Evolutionary conservation across 2,888 invertebrate species (phyloP).

Genomic region (Scaptomyza reducta): DNA sequence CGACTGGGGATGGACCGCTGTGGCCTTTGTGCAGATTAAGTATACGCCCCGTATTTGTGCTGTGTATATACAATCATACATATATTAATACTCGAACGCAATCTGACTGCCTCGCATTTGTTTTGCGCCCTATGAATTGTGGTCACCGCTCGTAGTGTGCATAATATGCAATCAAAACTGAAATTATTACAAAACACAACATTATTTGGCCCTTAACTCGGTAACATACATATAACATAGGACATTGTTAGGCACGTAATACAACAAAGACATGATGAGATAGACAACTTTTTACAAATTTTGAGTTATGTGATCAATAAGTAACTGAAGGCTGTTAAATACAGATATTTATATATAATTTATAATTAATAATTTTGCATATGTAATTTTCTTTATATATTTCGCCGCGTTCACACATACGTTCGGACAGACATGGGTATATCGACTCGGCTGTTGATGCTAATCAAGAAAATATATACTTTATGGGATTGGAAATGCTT

Average conservation of each 20-base stretch:
- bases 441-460: too few species aligned
- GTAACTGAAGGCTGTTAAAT: neutral
- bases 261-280: too few species aligned
- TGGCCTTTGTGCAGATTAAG: slow-evolving; percentile 57
- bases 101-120: slow-evolving; percentile 3
- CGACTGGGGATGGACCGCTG: slow-evolving; percentile 20
- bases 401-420: too few species aligned
- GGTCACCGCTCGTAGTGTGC: slow-evolving; percentile 40
- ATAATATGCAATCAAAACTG: slow-evolving; percentile 51
- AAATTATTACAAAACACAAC: slow-evolving; percentile 35
- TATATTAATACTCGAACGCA: slow-evolving; percentile 16
- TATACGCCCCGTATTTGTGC: slow-evolving; percentile 71
- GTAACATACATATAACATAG: slow-evolving; percentile 11
- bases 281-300: too few species aligned
- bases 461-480: too few species aligned
- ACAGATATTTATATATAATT: too few species aligned
- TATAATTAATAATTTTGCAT: too few species aligned
- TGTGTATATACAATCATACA: slow-evolving; percentile 41
- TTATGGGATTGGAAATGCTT: too few species aligned
- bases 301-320: neutral
- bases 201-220: slow-evolving; percentile 31
- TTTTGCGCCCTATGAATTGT: slow-evolving; percentile 25
- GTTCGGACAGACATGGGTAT: too few species aligned
- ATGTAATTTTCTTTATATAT: too few species aligned
- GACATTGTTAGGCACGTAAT: slow-evolving; percentile 5